Evolutionary conservation across 2,113 vertebrate species (phyloP).

Genomic region (Peucedramus taeniatus): DNA sequence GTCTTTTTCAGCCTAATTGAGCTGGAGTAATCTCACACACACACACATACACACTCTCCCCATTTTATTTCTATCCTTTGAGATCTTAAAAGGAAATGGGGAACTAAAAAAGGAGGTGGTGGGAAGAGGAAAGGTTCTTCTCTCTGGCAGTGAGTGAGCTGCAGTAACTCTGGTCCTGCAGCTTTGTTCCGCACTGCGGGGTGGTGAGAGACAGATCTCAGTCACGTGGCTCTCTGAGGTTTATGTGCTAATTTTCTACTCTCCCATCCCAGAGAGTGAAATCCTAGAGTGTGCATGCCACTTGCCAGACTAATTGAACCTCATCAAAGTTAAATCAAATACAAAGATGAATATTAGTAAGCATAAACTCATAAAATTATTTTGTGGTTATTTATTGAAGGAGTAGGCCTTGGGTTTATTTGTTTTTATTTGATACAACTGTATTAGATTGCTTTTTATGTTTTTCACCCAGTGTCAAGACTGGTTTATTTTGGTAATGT

Average conservation of each 20-base stretch:
- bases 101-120: neutral
- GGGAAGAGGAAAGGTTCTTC: neutral
- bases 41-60: neutral
- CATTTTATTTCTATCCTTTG: neutral
- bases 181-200: neutral
- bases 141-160: neutral
- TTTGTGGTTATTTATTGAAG: neutral
- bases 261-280: neutral
- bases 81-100: neutral
- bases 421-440: neutral
- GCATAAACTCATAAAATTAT: neutral
- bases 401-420: neutral
- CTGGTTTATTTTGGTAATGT: neutral
- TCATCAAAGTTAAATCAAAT: neutral
- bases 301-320: neutral
- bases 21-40: neutral
- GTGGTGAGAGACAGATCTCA: neutral
- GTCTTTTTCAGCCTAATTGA: neutral
- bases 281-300: neutral
- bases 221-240: fast-evolving
- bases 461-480: neutral
- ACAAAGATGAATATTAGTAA: neutral
- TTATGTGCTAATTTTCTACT: neutral
- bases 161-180: neutral
- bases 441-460: neutral